Base-by-base conservation (phyloP, 2,113 vertebrate species). In the Myotis lucifugus region DNA sequence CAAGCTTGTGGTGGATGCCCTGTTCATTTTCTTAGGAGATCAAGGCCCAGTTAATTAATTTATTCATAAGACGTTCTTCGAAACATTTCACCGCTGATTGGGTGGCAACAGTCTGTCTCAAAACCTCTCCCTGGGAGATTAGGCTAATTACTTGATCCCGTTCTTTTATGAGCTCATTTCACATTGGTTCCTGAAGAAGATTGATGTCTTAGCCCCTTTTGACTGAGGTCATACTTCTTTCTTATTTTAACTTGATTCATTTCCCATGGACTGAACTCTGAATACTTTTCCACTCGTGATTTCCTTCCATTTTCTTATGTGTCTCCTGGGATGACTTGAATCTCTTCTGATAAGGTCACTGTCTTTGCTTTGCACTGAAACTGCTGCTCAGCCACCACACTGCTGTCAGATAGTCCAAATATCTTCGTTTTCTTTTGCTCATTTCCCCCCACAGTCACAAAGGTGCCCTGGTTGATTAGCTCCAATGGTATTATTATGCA, bases 171-270 rank as follows among this genome's bases (percentile, higher is more conserved):
- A 85, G 8, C 13, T 85, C 13, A 42, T 29, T 46, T 85, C 42
- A 85, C 25, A 83, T 32, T 91, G 27, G 5, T 84, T 91, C 15
- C 32, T 85, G 85, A 73, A 64, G 78, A 79, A 77, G 88, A 93
- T 70, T 54, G 27, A n/a, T 66, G 32, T 15, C 54, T 79, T 69
- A 56, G 50, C n/a, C 17, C 8, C 13, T 79, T 93, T 81, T 83
- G 52, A 59, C 48, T 88, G 10, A 73, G 42, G 11, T 86, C 82
- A 42, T 88, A 19, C 32, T 76, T 61, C 48, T 73, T 12, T 46
- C 13, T 69, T 85, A 5, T 85, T 85, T 86, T 76, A 66, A 14
- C 29, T 82, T 59, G 15, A 56, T 70, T 88, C 67, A 74, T 83
- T 95, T 78, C 29, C 70, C 34, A 61, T 56, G 40, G 77, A 78